These are phyloP conservation scores for Ennomos quercinarius DNA, from an alignment of 2,888 invertebrate genomes.

Conservation along the genomic window DNA sequence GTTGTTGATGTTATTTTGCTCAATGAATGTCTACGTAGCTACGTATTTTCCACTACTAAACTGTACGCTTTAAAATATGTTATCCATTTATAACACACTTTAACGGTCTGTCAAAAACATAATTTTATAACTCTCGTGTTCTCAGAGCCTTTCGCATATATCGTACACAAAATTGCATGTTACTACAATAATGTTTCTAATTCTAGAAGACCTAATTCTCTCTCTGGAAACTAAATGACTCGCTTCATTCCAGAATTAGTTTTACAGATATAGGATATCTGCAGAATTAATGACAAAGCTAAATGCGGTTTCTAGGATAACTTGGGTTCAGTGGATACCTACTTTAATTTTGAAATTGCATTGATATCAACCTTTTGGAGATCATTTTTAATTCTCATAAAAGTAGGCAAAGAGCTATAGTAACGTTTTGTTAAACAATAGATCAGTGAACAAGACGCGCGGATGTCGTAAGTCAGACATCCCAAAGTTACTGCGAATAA, in stretches of 20 bases:
- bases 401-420: no score
- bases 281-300: background rate
- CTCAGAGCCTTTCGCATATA: constrained; percentile 24
- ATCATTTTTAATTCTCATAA: no score
- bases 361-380: no score
- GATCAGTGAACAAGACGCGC: no score
- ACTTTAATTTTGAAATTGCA: no score
- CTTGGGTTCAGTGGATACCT: no score
- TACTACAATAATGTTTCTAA: constrained; percentile 35
- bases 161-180: constrained; percentile 29
- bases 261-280: background rate
- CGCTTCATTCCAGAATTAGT: constrained; percentile 2
- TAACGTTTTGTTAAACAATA: no score
- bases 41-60: constrained; percentile 13
- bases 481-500: no score
- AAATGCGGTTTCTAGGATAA: no score
- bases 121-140: constrained; percentile 42
- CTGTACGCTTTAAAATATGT: constrained; percentile 14
- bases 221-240: constrained; percentile 31
- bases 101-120: constrained; percentile 56
- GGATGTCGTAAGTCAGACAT: no score
- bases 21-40: constrained; percentile 21
- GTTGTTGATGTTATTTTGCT: constrained; percentile 19
- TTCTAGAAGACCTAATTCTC: constrained; percentile 36
- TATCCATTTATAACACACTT: constrained; percentile 43